These are phyloP conservation scores for Mionectes macconnelli DNA, from an alignment of 2,113 vertebrate genomes.

Conservation along the genomic window DNA sequence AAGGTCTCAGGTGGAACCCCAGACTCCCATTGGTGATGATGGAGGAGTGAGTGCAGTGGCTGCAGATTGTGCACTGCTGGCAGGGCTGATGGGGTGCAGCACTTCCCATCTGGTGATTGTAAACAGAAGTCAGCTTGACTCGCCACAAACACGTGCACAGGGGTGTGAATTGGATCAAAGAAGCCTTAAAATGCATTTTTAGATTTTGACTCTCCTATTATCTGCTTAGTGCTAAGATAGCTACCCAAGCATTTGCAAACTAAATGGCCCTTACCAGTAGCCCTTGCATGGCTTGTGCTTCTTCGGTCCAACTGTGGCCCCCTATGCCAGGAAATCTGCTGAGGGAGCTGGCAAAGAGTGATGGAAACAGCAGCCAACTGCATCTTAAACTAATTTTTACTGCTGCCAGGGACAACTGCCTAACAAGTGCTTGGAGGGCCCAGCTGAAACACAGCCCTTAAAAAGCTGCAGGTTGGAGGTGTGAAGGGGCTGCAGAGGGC, in stretches of 20 bases:
- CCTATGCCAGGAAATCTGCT: background rate
- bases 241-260: background rate
- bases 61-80: background rate
- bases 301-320: background rate
- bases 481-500: background rate
- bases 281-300: background rate
- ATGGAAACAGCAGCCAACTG: background rate
- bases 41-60: background rate
- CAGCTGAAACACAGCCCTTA: background rate
- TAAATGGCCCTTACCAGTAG: background rate
- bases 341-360: background rate
- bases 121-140: background rate
- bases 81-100: background rate
- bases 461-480: background rate
- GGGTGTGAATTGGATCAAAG: background rate
- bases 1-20: background rate
- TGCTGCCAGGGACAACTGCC: background rate
- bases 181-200: background rate
- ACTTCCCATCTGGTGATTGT: fast-evolving
- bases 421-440: background rate
- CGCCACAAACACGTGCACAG: background rate
- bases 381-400: background rate
- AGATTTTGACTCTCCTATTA: background rate
- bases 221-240: background rate
- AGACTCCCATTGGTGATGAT: fast-evolving